Percentiles rank a stretch among this genome's conserved stretches.
Evolutionary conservation across 1,140 invertebrate species (phyloP).

Genomic region (Papilio machaon): DNA sequence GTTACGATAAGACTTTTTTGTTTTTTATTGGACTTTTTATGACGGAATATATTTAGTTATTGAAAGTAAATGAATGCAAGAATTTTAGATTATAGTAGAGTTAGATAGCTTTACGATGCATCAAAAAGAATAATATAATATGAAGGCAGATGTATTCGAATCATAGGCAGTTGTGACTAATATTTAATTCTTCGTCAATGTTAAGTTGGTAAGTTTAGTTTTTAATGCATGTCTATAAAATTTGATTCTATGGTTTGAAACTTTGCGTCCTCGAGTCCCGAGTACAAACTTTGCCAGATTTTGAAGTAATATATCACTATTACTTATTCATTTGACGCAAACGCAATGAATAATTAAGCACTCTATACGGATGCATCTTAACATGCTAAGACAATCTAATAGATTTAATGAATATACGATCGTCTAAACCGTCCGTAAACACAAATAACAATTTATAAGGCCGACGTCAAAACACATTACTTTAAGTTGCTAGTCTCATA

Average conservation of each 20-base stretch:
- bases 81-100: background rate
- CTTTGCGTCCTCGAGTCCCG: too few species aligned
- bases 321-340: background rate
- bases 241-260: too few species aligned
- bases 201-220: background rate
- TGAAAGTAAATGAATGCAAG: background rate
- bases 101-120: background rate
- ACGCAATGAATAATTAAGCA: background rate
- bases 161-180: background rate
- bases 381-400: background rate
- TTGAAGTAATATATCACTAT: too few species aligned
- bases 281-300: too few species aligned
- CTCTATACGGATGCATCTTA: background rate
- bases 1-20: constrained; percentile 1
- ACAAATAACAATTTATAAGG: constrained; percentile 74
- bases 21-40: constrained; percentile 8
- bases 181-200: too few species aligned
- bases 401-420: constrained; percentile 10
- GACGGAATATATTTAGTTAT: background rate
- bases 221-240: background rate
- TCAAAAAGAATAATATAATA: background rate
- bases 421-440: constrained; percentile 58
- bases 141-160: background rate
- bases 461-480: constrained; percentile 71
- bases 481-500: constrained; percentile 51